Conservation (phyloP, 2,113 vertebrate species). For the Arvicanthis niloticus region DNA sequence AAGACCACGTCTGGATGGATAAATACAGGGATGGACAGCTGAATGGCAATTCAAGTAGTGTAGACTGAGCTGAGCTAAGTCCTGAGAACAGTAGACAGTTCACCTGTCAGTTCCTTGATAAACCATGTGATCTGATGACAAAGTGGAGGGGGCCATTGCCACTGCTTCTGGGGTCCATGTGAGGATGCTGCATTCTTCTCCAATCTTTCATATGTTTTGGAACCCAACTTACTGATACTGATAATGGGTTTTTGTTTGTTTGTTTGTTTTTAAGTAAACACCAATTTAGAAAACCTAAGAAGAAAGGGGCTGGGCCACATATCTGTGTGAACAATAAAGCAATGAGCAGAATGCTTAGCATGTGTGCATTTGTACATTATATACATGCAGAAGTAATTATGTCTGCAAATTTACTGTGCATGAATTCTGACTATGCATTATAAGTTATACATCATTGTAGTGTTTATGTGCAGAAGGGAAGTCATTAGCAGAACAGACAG, state of each 20-base stretch:
- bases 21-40: neutral
- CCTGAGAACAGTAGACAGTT: neutral
- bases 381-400: fast-evolving
- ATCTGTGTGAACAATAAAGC: neutral
- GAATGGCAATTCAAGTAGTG: neutral
- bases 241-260: too few species aligned
- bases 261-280: too few species aligned
- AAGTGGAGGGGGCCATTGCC: neutral
- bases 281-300: neutral
- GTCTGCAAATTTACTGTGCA: neutral
- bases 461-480: neutral
- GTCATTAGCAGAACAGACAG: neutral
- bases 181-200: neutral
- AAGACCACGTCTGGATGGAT: too few species aligned
- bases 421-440: too few species aligned
- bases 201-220: neutral
- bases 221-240: neutral
- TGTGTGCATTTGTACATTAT: neutral
- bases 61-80: neutral
- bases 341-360: neutral
- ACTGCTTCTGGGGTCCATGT: neutral
- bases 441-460: neutral
- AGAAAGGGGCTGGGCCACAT: fast-evolving
- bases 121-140: neutral
- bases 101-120: neutral